Conservation (phyloP, 2,113 vertebrate species). For the Symphodus melops region DNA sequence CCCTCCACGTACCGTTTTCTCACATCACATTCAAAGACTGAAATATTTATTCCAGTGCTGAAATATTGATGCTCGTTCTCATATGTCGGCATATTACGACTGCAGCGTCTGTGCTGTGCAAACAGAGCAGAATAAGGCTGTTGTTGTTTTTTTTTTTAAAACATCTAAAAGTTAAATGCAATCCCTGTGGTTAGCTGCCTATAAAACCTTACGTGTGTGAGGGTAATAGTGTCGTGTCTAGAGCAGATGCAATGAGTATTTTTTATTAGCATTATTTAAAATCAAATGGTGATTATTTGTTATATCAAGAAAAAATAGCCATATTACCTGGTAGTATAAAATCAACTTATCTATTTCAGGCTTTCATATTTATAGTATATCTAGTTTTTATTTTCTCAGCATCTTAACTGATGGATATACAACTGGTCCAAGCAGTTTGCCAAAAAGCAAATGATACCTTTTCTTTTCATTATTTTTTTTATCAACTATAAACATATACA, state of each 20-base stretch:
- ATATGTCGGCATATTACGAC: conserved; percentile 19
- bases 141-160: not conserved
- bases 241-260: not conserved
- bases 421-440: too few relatives aligned
- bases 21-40: conserved; percentile 69
- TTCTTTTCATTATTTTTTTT: too few relatives aligned
- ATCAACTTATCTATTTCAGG: too few relatives aligned
- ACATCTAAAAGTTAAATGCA: not conserved
- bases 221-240: not conserved
- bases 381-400: too few relatives aligned
- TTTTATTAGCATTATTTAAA: too few relatives aligned
- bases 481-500: too few relatives aligned
- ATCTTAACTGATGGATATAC: too few relatives aligned
- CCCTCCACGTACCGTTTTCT: conserved; percentile 61
- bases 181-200: not conserved
- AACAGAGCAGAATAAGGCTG: conserved; percentile 30
- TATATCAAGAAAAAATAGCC: too few relatives aligned
- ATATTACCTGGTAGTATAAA: too few relatives aligned
- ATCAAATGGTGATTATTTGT: too few relatives aligned
- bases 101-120: not conserved
- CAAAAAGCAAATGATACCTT: too few relatives aligned
- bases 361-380: too few relatives aligned
- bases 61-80: conserved; percentile 77
- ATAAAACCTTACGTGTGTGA: not conserved
- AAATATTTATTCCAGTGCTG: conserved; percentile 78